Evolutionary conservation across 2,888 invertebrate species (phyloP).

Genomic region (Clusia tigrina): DNA sequence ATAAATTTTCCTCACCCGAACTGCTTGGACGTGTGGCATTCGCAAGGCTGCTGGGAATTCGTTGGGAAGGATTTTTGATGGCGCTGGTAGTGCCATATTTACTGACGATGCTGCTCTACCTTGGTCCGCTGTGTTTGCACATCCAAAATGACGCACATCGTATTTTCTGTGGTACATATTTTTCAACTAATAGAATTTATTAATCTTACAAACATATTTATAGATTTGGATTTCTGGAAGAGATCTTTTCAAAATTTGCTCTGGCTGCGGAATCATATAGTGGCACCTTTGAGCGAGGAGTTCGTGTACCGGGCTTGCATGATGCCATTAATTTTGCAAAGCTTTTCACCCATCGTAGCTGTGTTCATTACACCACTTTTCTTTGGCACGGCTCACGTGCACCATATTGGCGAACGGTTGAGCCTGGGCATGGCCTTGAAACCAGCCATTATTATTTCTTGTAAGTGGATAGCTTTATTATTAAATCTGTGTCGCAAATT

Average conservation of each 20-base stretch:
- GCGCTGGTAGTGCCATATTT: slow-evolving; percentile 79
- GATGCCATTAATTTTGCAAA: slow-evolving; percentile 87
- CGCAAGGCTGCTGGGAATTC: slow-evolving; percentile 78
- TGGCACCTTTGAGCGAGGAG: slow-evolving; percentile 94
- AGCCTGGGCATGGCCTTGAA: slow-evolving; percentile 75
- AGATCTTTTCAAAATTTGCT: slow-evolving; percentile 76
- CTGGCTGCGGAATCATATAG: slow-evolving; percentile 88
- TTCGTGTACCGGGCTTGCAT: slow-evolving; percentile 96
- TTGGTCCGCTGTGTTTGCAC: slow-evolving; percentile 84
- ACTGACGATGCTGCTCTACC: slow-evolving; percentile 80
- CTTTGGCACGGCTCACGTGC: slow-evolving; percentile 94
- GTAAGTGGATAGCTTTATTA: slow-evolving; percentile 66
- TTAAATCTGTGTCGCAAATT: background rate
- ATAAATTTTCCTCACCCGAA: slow-evolving; percentile 74
- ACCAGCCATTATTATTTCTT: slow-evolving; percentile 75
- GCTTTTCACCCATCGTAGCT: slow-evolving; percentile 76
- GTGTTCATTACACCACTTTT: slow-evolving; percentile 88
- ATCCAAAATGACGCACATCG: slow-evolving; percentile 74
- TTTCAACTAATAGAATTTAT: background rate
- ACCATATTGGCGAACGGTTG: slow-evolving; percentile 86
- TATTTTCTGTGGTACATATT: slow-evolving; percentile 71
- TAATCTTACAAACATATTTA: too few relatives aligned
- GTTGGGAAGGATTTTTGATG: slow-evolving; percentile 75
- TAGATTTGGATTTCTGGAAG: slow-evolving; percentile 79
- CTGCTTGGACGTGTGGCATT: slow-evolving; percentile 71